A percentile compares a stretch with the other conserved stretches of the same genome.
Evolutionary conservation across 2,797 vertebrate species (phyloP).

Genomic region (Sebastolobus altivelis): DNA sequence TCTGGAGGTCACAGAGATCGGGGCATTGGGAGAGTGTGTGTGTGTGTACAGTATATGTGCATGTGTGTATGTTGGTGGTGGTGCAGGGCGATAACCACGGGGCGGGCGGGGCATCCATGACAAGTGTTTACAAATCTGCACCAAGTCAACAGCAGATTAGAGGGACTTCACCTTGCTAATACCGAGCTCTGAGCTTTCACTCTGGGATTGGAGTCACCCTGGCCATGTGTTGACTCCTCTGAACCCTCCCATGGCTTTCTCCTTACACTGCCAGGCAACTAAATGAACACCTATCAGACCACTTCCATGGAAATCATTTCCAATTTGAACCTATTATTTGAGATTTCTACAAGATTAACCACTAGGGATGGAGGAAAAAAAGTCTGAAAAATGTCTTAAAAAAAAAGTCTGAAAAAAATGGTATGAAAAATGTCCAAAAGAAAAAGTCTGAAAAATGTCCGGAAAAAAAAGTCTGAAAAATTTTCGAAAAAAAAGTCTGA

Average conservation of each 20-base stretch:
- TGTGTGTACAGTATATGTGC: not conserved
- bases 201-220: conserved; percentile 19
- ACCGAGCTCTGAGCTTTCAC: conserved; percentile 67
- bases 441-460: no score
- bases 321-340: not conserved
- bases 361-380: no score
- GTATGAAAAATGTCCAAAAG: no score
- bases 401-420: no score
- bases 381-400: no score
- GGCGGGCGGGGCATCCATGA: conserved; percentile 19
- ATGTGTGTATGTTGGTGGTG: not conserved
- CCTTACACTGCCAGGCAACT: not conserved
- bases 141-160: conserved; percentile 76
- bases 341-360: not conserved
- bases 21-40: not conserved
- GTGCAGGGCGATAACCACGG: not conserved
- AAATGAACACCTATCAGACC: not conserved
- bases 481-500: no score
- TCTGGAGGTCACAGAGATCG: conserved; percentile 27
- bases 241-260: conserved; percentile 7
- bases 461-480: no score
- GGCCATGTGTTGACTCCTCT: conserved; percentile 27
- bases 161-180: conserved; percentile 64
- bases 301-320: not conserved
- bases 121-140: conserved; percentile 67